phyloP scores from a whole-genome alignment of 2,113 vertebrate species.

The Pelecanoides urinatrix region DNA sequence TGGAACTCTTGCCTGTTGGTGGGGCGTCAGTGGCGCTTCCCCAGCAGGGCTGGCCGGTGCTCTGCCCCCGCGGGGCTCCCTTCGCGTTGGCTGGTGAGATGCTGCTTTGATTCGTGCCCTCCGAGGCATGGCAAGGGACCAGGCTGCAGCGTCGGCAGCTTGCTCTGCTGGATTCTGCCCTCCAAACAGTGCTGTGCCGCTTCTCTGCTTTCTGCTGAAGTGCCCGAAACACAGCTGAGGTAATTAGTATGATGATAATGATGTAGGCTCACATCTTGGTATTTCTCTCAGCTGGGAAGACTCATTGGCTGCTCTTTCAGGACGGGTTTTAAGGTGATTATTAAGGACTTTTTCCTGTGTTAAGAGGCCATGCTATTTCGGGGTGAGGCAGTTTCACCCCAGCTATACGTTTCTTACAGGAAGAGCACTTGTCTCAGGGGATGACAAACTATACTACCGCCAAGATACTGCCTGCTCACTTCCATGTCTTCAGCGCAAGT shows the following conservation, averaged over 20 bases:
- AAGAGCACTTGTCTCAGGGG: background rate
- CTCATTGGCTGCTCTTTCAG: background rate
- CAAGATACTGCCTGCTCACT: background rate
- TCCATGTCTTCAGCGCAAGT: background rate
- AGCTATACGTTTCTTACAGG: background rate
- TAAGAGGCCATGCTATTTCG: background rate
- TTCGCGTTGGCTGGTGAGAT: background rate
- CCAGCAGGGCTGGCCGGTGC: fast-evolving
- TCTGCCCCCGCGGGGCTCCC: fast-evolving
- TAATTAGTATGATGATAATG: background rate
- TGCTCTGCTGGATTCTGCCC: background rate
- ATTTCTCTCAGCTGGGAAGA: background rate
- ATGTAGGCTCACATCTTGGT: background rate
- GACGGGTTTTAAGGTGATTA: background rate
- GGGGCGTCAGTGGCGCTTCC: background rate
- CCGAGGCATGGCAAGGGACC: background rate
- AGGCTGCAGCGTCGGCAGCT: background rate
- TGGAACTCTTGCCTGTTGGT: background rate
- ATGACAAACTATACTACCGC: background rate
- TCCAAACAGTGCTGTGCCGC: background rate
- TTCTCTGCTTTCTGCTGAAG: background rate
- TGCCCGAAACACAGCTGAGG: background rate
- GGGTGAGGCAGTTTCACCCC: background rate
- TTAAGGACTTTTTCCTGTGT: background rate
- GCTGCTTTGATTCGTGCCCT: background rate